Evolutionary conservation across 2,113 vertebrate species (phyloP).

Genomic region (Guaruba guarouba): DNA sequence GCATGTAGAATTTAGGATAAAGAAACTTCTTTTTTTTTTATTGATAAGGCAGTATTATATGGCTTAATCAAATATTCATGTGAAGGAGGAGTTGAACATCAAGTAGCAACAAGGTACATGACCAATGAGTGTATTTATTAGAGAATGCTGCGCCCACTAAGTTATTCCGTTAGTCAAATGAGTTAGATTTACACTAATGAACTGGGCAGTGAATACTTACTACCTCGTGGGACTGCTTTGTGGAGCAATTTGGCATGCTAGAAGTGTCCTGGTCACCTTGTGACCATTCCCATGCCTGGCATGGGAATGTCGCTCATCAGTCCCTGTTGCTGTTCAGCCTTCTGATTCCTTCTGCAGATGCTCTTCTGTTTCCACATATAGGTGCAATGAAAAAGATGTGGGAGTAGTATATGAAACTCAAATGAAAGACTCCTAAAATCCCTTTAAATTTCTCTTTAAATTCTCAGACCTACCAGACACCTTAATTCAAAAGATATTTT

Average conservation of each 20-base stretch:
- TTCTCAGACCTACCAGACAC: not conserved
- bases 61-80: not conserved
- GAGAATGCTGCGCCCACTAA: not conserved
- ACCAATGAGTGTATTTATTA: not conserved
- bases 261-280: not conserved
- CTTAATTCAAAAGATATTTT: not conserved
- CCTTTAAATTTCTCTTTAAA: not conserved
- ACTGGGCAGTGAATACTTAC: not conserved
- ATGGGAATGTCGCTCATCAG: not conserved
- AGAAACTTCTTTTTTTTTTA: no score
- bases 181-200: not conserved
- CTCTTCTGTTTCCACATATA: not conserved
- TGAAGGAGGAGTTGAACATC: not conserved
- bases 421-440: not conserved
- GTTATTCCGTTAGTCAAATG: not conserved
- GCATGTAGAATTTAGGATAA: not conserved
- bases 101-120: not conserved
- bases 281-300: not conserved
- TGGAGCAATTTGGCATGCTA: not conserved
- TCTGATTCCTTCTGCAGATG: not conserved
- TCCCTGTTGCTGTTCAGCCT: not conserved
- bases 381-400: not conserved
- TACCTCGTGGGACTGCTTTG: not conserved
- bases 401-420: not conserved
- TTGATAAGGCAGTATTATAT: not conserved